Evolutionary conservation across 2,113 vertebrate genomes (phyloP).

Genomic region (Colistium nudipinnis): DNA sequence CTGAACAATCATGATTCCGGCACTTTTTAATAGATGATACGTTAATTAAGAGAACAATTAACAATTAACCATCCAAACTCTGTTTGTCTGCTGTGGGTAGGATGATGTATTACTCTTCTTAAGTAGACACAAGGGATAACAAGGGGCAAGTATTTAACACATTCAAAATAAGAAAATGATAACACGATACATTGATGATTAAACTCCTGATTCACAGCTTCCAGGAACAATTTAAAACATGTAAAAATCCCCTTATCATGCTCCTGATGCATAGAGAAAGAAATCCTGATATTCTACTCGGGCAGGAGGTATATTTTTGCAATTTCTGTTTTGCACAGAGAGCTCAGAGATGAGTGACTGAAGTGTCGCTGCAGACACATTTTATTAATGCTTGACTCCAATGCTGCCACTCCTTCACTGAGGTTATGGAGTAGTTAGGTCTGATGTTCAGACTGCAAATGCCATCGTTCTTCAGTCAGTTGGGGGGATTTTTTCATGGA

Average conservation of each 20-base stretch:
- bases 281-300: neutral
- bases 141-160: too few relatives aligned
- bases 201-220: slow-evolving; percentile 25
- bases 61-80: slow-evolving; percentile 1
- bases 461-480: slow-evolving; percentile 36
- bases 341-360: slow-evolving; percentile 7
- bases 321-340: slow-evolving; percentile 21
- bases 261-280: too few relatives aligned
- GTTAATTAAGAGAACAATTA: neutral
- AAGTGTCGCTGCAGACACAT: slow-evolving; percentile 26
- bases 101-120: slow-evolving; percentile 9
- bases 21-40: neutral
- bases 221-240: neutral
- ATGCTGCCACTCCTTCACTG: slow-evolving; percentile 43
- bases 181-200: slow-evolving; percentile 13
- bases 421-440: slow-evolving; percentile 24
- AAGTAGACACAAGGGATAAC: slow-evolving; percentile 7
- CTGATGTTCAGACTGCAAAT: slow-evolving; percentile 35
- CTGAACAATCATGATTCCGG: slow-evolving; percentile 1
- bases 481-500: slow-evolving; percentile 38
- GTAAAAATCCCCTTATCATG: neutral
- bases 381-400: slow-evolving; percentile 46
- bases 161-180: slow-evolving; percentile 1
- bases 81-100: neutral
- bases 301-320: neutral